Evolutionary conservation across 23 tunicate species (phyloP), one percentile per base, ranked within the genome.

Genomic region (Trididemnum clinides): DNA sequence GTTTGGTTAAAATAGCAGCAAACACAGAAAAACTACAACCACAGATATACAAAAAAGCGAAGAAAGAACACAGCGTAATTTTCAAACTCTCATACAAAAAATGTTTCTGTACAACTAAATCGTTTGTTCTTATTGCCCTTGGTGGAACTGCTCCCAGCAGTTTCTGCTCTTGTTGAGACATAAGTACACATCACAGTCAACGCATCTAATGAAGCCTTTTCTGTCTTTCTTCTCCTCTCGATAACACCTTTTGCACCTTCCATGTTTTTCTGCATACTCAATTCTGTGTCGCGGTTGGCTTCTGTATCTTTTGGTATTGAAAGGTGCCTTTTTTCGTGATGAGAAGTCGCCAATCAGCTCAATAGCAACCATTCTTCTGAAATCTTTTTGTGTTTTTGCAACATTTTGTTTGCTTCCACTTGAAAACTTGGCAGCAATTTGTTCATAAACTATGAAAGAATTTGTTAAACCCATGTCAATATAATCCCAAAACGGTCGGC

Each of bases 141-240:
- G 69, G 21, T 21, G 69, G 26, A 59, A 59, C 69, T 59, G 69
- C 69, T 66, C 37, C 75, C 75, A 66, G n/a, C 75, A 66, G 37
- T 66, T 66, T 6, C 75, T 28, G 37, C n/a, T 66, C 31, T 66
- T 66, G 75, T 66, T 66, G 30, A 66, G 75, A 37, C 75, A 31
- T 28, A 66, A 20, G 6, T 28, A 66, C 10, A 66, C 75, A 28
- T 66, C 37, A 66, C 75, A 66, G 37, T 66, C 75, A 66, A 10
- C n/a, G 37, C 37, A 66, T 66, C n/a, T 66, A 3, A 66, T 66
- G 37, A 66, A 66, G 12, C 3, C 75, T 66, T 66, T 31, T 66
- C 75, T 66, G 36, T 66, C 75, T 28, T 6, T 66, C 37, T 66
- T 66, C 37, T 66, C 37, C n/a, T 66, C 18, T n/a, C 37, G 10